These are phyloP conservation scores for Spongilla lacustris DNA, from an alignment of 37 sponge, comb jelly and placozoan genomes.

Conservation along the genomic window DNA sequence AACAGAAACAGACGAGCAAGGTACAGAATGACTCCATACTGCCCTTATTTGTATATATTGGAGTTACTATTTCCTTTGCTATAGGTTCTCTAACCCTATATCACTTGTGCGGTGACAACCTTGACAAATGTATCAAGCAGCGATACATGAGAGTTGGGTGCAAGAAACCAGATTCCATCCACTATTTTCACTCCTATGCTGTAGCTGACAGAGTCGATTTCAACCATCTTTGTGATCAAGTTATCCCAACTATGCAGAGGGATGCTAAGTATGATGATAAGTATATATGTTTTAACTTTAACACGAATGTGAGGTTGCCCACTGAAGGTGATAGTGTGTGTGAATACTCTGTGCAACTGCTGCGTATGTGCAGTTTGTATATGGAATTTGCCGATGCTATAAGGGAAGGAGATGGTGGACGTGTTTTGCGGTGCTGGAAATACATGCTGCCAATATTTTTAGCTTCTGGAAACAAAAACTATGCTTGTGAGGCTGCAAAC, in stretches of 20 bases:
- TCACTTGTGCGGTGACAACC: not conserved
- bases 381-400: conserved; percentile 51
- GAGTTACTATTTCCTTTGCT: not conserved
- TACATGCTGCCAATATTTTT: conserved; percentile 37
- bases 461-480: conserved; percentile 30
- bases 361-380: conserved; percentile 11
- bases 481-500: conserved; percentile 31
- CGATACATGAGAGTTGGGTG: not conserved
- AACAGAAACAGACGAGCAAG: not conserved
- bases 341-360: conserved; percentile 17
- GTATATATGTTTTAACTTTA: not conserved
- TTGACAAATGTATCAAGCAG: not conserved
- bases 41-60: conserved; percentile 3
- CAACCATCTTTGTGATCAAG: not conserved
- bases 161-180: not conserved
- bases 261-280: not conserved
- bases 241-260: not conserved
- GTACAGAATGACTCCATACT: conserved; percentile 11
- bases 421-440: conserved; percentile 58
- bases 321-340: conserved; percentile 9
- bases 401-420: conserved; percentile 51
- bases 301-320: not conserved
- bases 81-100: not conserved
- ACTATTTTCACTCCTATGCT: not conserved
- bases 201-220: not conserved